Evolutionary conservation across 2,888 invertebrate genomes (phyloP).

Genomic region (Caenorhabditis sp.): DNA sequence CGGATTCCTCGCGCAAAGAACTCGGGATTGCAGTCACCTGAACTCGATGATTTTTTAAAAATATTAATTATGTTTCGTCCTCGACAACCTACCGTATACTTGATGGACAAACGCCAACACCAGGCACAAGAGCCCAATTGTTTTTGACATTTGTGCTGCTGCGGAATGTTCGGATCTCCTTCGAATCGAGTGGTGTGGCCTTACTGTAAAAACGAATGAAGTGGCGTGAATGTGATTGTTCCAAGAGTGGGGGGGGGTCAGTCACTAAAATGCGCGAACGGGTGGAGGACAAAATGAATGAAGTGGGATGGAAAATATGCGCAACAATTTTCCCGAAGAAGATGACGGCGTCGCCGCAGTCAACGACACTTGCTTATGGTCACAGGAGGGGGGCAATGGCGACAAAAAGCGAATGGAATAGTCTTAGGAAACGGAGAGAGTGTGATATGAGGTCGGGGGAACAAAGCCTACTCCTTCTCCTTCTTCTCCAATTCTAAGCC

Average conservation of each 20-base stretch:
- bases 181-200: background rate
- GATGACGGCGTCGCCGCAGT: constrained; percentile 14
- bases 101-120: constrained; percentile 33
- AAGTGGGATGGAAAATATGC: constrained; percentile 57
- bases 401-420: constrained; percentile 43
- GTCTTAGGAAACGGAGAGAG: constrained; percentile 15
- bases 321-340: constrained; percentile 49
- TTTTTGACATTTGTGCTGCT: no score
- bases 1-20: constrained; percentile 72
- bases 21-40: constrained; percentile 63
- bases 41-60: background rate
- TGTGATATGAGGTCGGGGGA: constrained; percentile 50
- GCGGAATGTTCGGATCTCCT: background rate
- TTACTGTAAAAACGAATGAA: constrained; percentile 7
- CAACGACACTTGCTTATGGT: constrained; percentile 23
- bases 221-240: background rate
- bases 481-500: constrained; percentile 17
- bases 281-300: constrained; percentile 46
- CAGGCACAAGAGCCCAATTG: no score
- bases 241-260: constrained; percentile 20
- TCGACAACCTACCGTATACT: constrained; percentile 32
- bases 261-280: constrained; percentile 28
- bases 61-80: no score
- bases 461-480: constrained; percentile 1
- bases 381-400: background rate